These are phyloP conservation scores for Sebastes matsubarae DNA, from an alignment of 2,797 vertebrate genomes.

Conservation along the genomic window DNA sequence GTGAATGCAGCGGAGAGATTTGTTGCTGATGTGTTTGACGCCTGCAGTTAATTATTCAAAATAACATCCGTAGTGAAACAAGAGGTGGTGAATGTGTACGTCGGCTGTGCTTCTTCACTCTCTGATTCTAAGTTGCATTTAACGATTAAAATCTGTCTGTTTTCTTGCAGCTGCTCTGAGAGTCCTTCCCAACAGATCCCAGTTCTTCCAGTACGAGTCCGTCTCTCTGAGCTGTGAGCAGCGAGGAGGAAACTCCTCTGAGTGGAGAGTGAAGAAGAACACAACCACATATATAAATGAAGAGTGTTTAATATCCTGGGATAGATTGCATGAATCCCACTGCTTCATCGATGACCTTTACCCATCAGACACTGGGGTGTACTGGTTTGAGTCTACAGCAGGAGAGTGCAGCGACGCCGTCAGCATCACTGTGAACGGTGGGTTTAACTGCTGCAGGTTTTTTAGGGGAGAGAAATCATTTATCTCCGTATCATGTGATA, in stretches of 20 bases:
- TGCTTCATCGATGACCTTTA: fast-evolving
- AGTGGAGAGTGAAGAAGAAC: conserved; percentile 13
- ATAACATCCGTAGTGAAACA: neutral
- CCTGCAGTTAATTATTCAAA: neutral
- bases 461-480: too few relatives aligned
- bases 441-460: neutral
- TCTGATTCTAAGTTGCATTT: neutral
- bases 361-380: fast-evolving
- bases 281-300: fast-evolving
- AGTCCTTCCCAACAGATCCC: conserved; percentile 1
- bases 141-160: neutral
- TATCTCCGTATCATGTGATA: too few relatives aligned
- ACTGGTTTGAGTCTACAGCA: conserved; percentile 54
- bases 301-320: fast-evolving
- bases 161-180: conserved; percentile 38
- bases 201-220: conserved; percentile 43
- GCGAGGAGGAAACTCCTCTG: neutral
- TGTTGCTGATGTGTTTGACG: neutral
- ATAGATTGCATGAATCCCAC: fast-evolving
- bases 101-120: neutral
- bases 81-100: neutral
- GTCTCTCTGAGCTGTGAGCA: neutral
- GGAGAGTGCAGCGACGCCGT: conserved; percentile 9
- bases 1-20: neutral
- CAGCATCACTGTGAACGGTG: conserved; percentile 22